Evolutionary conservation across 2,888 invertebrate species (phyloP), one percentile per base, ranked within the genome.

Genomic region (Synergus laeviventris): DNA sequence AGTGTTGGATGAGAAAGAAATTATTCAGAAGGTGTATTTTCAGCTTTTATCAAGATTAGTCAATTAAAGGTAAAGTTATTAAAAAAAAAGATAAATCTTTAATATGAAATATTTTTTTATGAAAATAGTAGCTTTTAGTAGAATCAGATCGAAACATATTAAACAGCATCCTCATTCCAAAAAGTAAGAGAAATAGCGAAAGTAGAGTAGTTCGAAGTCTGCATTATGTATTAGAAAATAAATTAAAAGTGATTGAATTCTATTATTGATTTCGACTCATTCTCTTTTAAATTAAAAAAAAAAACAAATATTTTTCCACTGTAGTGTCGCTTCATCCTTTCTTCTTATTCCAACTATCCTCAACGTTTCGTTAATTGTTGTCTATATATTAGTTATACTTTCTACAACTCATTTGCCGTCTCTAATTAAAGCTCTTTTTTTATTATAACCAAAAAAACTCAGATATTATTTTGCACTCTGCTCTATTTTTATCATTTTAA

Each of bases 171-270:
- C 49, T n/a, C 8, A 49, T n/a, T 1, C 49, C 49, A n/a, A 49
- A 54, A 54, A 9, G 2, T 24, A 24, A 2, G 14, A 18, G 5
- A 59, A 59, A 9, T 54, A 54, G 18, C 11, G 62, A 12, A 59
- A 59, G 18, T 54, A 54, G 18, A 18, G 62, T n/a, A 62, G 38
- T 18, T 38, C 18, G 12, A 38, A 11, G 24, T 38, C 62, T 62
- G 1, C 14, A 38, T n/a, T 12, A 18, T 12, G 2, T 12, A 38
- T 42, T 64, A 14, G 14, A 64, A 64, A 18, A 64, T 1, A 64
- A 42, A 64, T 42, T 21, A 18, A 64, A 64, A 64, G 42, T 56
- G 12, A 11, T 42, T 64, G 1, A 64, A 64, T 18, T n/a, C 39
- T 21, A 4, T 42, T 24, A 64, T 39, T 21, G 64, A 64, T 64